phyloP scores from a whole-genome alignment of 2,888 invertebrate species.

The Altica lythri region DNA sequence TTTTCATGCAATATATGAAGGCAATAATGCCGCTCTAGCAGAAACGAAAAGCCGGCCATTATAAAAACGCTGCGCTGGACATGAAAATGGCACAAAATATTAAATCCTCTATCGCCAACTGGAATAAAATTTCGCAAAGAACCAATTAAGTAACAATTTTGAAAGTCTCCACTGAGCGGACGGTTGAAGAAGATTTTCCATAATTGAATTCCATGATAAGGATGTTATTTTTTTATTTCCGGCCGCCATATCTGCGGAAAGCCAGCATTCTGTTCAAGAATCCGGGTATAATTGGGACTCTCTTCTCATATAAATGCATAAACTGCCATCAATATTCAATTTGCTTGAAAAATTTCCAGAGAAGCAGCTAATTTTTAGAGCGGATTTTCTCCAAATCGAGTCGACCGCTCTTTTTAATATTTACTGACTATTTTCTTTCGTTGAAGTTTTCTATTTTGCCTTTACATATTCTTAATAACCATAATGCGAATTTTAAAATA shows the following conservation, averaged over 20 bases:
- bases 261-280: constrained; percentile 36
- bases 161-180: constrained; percentile 43
- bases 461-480: no score
- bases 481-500: no score
- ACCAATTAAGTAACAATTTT: constrained; percentile 51
- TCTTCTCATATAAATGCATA: constrained; percentile 33
- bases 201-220: constrained; percentile 52
- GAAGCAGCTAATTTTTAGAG: constrained; percentile 14
- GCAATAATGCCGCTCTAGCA: constrained; percentile 32
- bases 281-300: constrained; percentile 39
- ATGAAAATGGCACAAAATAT: constrained; percentile 37
- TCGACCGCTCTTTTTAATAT: background rate
- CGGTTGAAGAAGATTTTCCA: constrained; percentile 47
- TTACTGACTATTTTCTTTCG: constrained; percentile 13
- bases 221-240: constrained; percentile 43
- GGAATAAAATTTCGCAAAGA: constrained; percentile 45
- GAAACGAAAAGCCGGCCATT: constrained; percentile 36
- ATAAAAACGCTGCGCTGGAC: constrained; percentile 48
- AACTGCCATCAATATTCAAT: constrained; percentile 35
- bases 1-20: constrained; percentile 35
- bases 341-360: constrained; percentile 17
- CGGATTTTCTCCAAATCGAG: constrained; percentile 8
- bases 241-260: constrained; percentile 36
- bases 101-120: no score
- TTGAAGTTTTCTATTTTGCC: no score